A percentile compares a stretch with the other conserved stretches of the same genome.
Evolutionary conservation across 2,888 invertebrate genomes (phyloP).

Genomic region (Brachylomia viminalis): DNA sequence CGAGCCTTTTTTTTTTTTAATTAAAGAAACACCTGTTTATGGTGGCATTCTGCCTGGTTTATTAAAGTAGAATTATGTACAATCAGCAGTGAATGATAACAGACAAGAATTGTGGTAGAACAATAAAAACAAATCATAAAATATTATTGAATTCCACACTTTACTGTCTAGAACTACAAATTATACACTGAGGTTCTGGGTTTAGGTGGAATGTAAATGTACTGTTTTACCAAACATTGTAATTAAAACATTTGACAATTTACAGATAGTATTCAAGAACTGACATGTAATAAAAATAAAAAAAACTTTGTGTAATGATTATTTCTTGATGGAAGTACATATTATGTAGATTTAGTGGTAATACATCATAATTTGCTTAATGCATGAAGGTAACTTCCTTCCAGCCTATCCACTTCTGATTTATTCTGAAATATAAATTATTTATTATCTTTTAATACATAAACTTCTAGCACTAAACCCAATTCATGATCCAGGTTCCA

Average conservation of each 20-base stretch:
- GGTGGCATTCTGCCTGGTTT: not conserved
- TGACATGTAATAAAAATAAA: constrained; percentile 7
- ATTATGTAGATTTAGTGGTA: too few species aligned
- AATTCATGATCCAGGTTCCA: not conserved
- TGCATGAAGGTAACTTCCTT: constrained; percentile 31
- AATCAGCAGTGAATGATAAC: not conserved
- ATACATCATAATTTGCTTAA: constrained; percentile 19
- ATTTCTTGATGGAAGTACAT: constrained; percentile 30
- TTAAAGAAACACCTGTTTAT: too few species aligned
- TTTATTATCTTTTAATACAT: constrained; percentile 21
- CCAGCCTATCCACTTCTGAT: constrained; percentile 46
- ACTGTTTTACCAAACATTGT: too few species aligned
- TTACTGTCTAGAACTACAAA: constrained; percentile 43
- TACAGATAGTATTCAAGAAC: constrained; percentile 30
- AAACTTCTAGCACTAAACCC: not conserved
- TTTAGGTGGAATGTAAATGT: constrained; percentile 56
- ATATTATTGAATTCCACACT: constrained; percentile 12
- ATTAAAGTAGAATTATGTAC: not conserved
- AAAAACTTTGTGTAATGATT: not conserved
- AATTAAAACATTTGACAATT: too few species aligned
- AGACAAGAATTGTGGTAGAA: not conserved
- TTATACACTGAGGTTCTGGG: constrained; percentile 12
- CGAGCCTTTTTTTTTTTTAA: too few species aligned
- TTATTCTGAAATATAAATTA: constrained; percentile 70
- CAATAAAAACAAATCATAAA: constrained; percentile 1